Conservation (phyloP, 2,888 invertebrate genomes). For the Didymodactylos carnosus region DNA sequence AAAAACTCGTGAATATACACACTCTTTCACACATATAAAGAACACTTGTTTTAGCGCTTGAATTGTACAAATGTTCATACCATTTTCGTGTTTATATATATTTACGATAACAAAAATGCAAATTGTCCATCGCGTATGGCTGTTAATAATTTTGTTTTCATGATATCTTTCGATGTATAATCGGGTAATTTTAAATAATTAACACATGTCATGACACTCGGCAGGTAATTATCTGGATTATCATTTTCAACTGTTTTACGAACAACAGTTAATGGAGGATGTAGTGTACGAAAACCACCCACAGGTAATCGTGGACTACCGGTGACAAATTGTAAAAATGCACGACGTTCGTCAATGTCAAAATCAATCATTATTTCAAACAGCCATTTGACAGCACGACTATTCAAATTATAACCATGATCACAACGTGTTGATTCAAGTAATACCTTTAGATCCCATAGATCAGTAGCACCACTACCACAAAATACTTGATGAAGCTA, state of each 20-base stretch:
- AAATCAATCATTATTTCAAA: constrained; percentile 77
- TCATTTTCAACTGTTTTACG: constrained; percentile 69
- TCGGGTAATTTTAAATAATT: constrained; percentile 99
- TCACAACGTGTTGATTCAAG: constrained; percentile 79
- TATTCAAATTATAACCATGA: constrained; percentile 88
- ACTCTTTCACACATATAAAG: too few relatives aligned
- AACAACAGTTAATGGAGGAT: constrained; percentile 87
- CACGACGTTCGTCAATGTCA: constrained; percentile 65
- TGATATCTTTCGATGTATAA: constrained; percentile 45
- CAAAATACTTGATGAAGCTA: constrained; percentile 39
- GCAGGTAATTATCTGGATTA: constrained; percentile 87
- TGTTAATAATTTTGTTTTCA: constrained; percentile 6
- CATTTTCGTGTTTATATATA: constrained; percentile 52
- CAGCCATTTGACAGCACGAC: constrained; percentile 73
- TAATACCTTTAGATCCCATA: constrained; percentile 21
- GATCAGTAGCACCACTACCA: constrained; percentile 34
- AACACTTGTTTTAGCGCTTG: too few relatives aligned
- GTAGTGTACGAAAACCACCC: constrained; percentile 62
- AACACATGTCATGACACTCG: constrained; percentile 99
- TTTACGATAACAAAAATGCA: constrained; percentile 10
- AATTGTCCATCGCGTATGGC: constrained; percentile 14
- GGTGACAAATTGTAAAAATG: constrained; percentile 91
- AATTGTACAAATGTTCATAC: constrained; percentile 82
- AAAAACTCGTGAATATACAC: too few relatives aligned
- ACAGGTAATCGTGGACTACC: constrained; percentile 92